Base-by-base conservation (phyloP, 2,888 invertebrate species). In the Zhuqinia jingwanae region DNA sequence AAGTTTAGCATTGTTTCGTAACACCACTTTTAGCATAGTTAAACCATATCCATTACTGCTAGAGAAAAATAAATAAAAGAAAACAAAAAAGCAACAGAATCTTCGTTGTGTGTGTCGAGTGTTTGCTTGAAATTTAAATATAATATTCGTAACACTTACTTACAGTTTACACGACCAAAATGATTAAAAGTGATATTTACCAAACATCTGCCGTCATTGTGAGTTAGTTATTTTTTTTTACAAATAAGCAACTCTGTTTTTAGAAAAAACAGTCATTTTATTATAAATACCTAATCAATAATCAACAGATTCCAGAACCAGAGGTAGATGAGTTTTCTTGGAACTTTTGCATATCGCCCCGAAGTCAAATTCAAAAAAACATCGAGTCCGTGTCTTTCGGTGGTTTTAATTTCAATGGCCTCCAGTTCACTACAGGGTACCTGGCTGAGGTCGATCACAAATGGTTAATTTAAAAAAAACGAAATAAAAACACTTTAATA, bases 401-500 rank as follows among this genome's bases (percentile, higher is more conserved):
- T 50, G 89, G 89, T 15, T 89, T 88, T 30, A 76, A 63, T 13
- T 89, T 89, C 36, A 65, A 68, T 22, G 85, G 85, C 0, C 80
- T 89, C 45, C 83, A 88, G 36, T 89, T 89, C 45, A 87, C 76
- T 17, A 84, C 85, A 2, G 89, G 89, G 20, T 85, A 88, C 63
- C 42, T 89, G 0, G 79, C 87, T 11, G 58, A 75, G 0, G 77
- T 85, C 13, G 85, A 88, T 47, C 89, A 89, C 58, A 73, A 83
- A 65, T 89, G 88, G 89, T 89, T 86, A n/a, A n/a, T 45, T 11
- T 22, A 70, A 15, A 20, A 17, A 30, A n/a, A 22, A 10, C 8
- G 36, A n/a, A n/a, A n/a, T n/a, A n/a, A n/a, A n/a, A n/a, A 36
- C 36, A 47, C 2, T 53, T 2, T 53, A 53, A n/a, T 27, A 50